Conservation (phyloP, 2,888 invertebrate genomes). For the Cybosia mesomella region DNA sequence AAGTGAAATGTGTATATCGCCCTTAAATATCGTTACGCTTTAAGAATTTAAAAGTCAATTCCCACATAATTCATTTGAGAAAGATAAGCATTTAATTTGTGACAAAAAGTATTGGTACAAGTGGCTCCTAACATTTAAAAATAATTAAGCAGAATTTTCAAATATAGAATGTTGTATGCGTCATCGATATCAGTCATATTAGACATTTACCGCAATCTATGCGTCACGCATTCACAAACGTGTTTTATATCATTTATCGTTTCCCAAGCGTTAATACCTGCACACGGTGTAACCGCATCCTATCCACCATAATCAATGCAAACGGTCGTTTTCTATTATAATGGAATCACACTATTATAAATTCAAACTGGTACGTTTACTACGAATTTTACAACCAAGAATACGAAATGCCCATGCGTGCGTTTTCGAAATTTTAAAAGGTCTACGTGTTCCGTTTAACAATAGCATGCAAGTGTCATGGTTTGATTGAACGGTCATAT, state of each 20-base stretch:
- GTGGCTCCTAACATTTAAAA: neutral
- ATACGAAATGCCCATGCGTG: slow-evolving; percentile 55
- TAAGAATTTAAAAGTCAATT: neutral
- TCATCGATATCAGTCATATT: slow-evolving; percentile 16
- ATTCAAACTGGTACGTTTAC: slow-evolving; percentile 58
- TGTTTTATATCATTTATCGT: slow-evolving; percentile 25
- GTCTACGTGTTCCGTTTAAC: slow-evolving; percentile 53
- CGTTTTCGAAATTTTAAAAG: slow-evolving; percentile 56
- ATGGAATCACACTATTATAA: slow-evolving; percentile 52
- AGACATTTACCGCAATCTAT: slow-evolving; percentile 20
- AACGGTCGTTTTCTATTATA: slow-evolving; percentile 56
- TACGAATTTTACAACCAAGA: slow-evolving; percentile 60
- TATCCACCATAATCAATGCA: slow-evolving; percentile 48
- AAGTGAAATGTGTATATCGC: neutral
- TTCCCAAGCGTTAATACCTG: slow-evolving; percentile 21
- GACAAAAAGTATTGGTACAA: neutral
- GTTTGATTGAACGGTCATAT: slow-evolving; percentile 21
- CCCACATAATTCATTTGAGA: neutral
- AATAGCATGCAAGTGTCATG: slow-evolving; percentile 40
- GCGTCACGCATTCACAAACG: slow-evolving; percentile 26
- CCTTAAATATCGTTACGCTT: neutral
- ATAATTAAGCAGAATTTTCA: neutral
- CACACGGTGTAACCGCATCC: slow-evolving; percentile 34
- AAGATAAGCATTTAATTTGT: neutral
- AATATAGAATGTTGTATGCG: slow-evolving; percentile 9